These are phyloP conservation scores for Aphidoletes aphidimyza DNA, from an alignment of 2,888 invertebrate species.

Conservation along the genomic window DNA sequence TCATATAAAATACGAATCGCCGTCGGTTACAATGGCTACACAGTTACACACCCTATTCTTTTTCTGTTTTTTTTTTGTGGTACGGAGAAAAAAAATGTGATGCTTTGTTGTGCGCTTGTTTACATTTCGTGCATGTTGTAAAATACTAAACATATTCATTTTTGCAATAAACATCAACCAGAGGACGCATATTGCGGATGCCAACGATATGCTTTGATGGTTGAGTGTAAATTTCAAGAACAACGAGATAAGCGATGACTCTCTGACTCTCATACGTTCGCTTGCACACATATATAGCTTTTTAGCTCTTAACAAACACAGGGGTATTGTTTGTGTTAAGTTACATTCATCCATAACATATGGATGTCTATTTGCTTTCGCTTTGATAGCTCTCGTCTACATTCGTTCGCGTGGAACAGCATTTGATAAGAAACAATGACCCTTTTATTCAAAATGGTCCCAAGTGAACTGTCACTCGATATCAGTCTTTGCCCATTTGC, in stretches of 20 bases:
- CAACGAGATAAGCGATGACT: not conserved
- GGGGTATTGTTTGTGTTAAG: not conserved
- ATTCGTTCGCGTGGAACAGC: constrained; percentile 53
- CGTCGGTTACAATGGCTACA: not conserved
- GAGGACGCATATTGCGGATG: not conserved
- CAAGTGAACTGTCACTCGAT: constrained; percentile 55
- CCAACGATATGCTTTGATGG: constrained; percentile 12
- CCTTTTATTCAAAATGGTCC: constrained; percentile 55
- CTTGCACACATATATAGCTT: not conserved
- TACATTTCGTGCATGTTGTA: not conserved
- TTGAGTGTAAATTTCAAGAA: constrained; percentile 35
- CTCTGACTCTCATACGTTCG: not conserved
- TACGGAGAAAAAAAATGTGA: not conserved
- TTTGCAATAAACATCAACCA: constrained; percentile 12
- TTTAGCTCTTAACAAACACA: no score
- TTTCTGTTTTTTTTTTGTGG: no score
- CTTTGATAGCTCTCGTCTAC: constrained; percentile 22
- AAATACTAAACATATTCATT: constrained; percentile 37
- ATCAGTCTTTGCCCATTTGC: constrained; percentile 55
- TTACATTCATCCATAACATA: constrained; percentile 25
- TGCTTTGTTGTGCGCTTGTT: not conserved
- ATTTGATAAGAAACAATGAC: constrained; percentile 56
- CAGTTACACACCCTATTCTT: no score
- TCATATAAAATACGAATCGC: not conserved
- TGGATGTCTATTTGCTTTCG: constrained; percentile 31